Evolutionary conservation across 2,113 vertebrate genomes (phyloP).

Genomic region (Neotoma lepida): DNA sequence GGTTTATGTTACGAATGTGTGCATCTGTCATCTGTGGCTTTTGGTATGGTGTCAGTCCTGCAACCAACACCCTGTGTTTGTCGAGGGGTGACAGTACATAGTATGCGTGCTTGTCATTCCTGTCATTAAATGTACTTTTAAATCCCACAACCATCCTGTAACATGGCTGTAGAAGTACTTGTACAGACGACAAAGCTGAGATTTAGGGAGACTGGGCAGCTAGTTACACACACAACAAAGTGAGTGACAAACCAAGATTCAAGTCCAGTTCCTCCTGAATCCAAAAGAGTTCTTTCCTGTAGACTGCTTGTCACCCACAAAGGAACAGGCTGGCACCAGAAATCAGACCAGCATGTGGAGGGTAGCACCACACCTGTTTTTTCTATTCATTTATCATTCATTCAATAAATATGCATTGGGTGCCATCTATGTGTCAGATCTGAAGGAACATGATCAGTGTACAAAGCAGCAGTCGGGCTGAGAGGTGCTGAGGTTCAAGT

Average conservation of each 20-base stretch:
- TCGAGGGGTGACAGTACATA: background rate
- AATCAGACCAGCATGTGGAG: background rate
- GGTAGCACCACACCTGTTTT: background rate
- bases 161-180: background rate
- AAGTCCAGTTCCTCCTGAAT: constrained; percentile 39
- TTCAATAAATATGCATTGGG: background rate
- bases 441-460: background rate
- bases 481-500: background rate
- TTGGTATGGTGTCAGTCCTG: background rate
- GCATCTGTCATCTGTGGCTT: background rate
- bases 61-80: background rate
- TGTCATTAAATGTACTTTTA: background rate
- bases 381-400: background rate
- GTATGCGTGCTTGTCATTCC: background rate
- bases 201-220: background rate
- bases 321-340: constrained; percentile 25
- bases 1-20: background rate
- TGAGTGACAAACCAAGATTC: background rate
- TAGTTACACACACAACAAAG: background rate
- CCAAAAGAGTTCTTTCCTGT: background rate
- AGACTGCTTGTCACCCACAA: background rate
- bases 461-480: background rate
- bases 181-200: background rate
- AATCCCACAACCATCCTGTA: background rate
- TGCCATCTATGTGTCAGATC: constrained; percentile 29